Percentiles rank a stretch among this genome's conserved stretches.
phyloP scores from a whole-genome alignment of 2,113 vertebrate species.

The Hippocampus barbouri region DNA sequence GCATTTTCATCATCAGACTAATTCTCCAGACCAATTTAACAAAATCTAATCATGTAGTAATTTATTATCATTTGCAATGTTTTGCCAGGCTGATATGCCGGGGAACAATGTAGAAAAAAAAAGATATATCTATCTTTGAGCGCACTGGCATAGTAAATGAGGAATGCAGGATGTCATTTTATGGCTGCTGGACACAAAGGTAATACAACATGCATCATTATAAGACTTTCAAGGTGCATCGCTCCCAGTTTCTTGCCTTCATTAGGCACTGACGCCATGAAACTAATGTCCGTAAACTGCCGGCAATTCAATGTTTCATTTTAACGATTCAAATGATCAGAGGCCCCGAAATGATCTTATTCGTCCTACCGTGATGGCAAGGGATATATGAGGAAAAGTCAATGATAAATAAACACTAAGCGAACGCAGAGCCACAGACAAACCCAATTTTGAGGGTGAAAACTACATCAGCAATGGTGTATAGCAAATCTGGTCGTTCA shows the following conservation, averaged over 20 bases:
- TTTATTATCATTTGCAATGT: slow-evolving; percentile 32
- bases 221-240: slow-evolving; percentile 45
- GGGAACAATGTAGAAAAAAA: slow-evolving; percentile 31
- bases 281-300: slow-evolving; percentile 8
- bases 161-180: slow-evolving; percentile 56
- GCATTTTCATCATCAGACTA: slow-evolving; percentile 37
- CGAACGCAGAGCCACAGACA: neutral
- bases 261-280: slow-evolving; percentile 34
- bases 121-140: slow-evolving; percentile 30
- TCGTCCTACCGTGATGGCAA: neutral
- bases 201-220: slow-evolving; percentile 43
- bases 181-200: slow-evolving; percentile 54
- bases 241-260: slow-evolving; percentile 25
- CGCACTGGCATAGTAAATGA: slow-evolving; percentile 58
- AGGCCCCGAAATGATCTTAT: neutral
- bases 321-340: neutral
- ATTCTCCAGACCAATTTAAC: slow-evolving; percentile 37
- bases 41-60: neutral
- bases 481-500: too few relatives aligned
- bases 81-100: slow-evolving; percentile 45
- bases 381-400: neutral
- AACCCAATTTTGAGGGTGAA: neutral
- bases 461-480: neutral
- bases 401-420: neutral
- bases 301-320: neutral